Percentiles rank a stretch among this genome's conserved stretches.
phyloP scores from a whole-genome alignment of 2,888 invertebrate species.

The Tetheella fluctuosa region DNA sequence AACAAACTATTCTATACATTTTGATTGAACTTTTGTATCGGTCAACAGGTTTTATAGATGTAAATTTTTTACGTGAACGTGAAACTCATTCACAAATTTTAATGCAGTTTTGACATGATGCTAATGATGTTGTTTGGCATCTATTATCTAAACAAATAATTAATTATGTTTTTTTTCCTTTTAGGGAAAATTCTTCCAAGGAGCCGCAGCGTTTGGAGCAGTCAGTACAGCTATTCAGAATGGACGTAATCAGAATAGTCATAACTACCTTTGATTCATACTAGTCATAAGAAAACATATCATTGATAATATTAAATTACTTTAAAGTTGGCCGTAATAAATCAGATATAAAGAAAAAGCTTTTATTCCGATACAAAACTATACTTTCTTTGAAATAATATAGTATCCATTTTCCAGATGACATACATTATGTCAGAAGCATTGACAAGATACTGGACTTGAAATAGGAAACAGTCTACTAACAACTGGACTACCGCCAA shows the following conservation, averaged over 20 bases:
- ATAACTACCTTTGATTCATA: constrained; percentile 29
- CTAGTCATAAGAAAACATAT: constrained; percentile 23
- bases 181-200: constrained; percentile 54
- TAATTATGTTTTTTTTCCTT: no score
- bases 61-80: no score
- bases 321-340: background rate
- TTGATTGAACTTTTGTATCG: no score
- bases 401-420: constrained; percentile 31
- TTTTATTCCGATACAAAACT: background rate
- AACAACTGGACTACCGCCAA: constrained; percentile 53
- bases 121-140: no score
- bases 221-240: constrained; percentile 50
- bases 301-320: constrained; percentile 9
- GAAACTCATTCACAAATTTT: no score
- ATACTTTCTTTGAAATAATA: constrained; percentile 18
- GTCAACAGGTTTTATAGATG: no score
- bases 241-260: constrained; percentile 22
- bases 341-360: background rate
- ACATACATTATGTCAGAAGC: constrained; percentile 44
- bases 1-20: no score
- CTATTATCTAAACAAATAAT: no score
- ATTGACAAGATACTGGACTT: constrained; percentile 35
- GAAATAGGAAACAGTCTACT: constrained; percentile 44
- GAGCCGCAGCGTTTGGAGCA: constrained; percentile 48
- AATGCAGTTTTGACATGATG: no score